A percentile compares a stretch with the other conserved stretches of the same genome.
Conservation (phyloP, 2,113 vertebrate genomes). For the Scartelaos histophorus region DNA sequence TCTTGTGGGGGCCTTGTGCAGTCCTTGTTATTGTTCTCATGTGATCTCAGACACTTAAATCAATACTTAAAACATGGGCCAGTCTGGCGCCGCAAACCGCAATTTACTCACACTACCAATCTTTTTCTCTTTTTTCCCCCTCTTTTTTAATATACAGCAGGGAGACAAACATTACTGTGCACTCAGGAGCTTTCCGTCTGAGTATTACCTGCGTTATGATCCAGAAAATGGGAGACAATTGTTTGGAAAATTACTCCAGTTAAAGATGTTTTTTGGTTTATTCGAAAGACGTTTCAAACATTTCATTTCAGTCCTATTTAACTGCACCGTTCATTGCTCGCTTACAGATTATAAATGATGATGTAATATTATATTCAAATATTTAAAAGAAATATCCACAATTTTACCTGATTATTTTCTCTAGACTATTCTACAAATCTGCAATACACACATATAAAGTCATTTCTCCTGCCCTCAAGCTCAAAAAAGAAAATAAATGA, state of each 20-base stretch:
- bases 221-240: conserved; percentile 37
- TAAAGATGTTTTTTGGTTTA: not conserved
- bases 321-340: not conserved
- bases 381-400: not conserved
- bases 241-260: conserved; percentile 23
- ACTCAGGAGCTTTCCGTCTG: conserved; percentile 29
- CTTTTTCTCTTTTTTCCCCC: conserved; percentile 36
- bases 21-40: not conserved
- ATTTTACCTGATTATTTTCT: not conserved
- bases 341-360: not conserved
- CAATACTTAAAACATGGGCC: conserved; percentile 37
- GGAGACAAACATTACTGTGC: conserved; percentile 37
- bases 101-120: conserved; percentile 14
- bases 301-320: not conserved
- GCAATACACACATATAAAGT: too few species aligned
- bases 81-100: conserved; percentile 16
- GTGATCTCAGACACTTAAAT: conserved; percentile 28
- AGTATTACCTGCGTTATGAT: conserved; percentile 4
- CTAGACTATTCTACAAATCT: not conserved
- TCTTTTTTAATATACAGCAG: conserved; percentile 17
- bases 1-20: not conserved
- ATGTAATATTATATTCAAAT: not conserved
- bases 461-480: too few species aligned
- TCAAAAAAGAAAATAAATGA: too few species aligned
- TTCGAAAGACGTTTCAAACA: not conserved